Conservation (phyloP, 2,113 vertebrate species). For the Ginglymostoma cirratum region DNA sequence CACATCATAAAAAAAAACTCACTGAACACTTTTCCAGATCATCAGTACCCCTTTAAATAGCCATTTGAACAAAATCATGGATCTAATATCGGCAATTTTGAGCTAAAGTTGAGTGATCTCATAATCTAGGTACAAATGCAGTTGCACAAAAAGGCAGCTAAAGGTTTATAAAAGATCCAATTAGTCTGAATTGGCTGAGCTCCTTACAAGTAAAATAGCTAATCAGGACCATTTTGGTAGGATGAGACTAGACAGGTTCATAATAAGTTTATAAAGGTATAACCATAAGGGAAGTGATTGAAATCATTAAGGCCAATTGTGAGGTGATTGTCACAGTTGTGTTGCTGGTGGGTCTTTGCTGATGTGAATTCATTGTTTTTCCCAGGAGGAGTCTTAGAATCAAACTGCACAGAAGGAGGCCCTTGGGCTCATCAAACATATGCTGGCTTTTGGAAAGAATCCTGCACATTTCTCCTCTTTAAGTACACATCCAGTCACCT, state of each 20-base stretch:
- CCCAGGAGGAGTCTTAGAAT: background rate
- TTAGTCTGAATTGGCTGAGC: constrained; percentile 1
- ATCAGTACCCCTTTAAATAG: background rate
- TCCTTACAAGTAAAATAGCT: background rate
- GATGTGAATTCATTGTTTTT: background rate
- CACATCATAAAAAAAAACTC: background rate
- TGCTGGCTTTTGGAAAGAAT: background rate
- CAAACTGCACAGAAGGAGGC: background rate
- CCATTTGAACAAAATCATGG: background rate
- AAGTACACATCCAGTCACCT: background rate
- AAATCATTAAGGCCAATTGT: background rate
- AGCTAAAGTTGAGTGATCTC: background rate
- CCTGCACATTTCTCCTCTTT: background rate
- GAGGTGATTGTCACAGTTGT: background rate
- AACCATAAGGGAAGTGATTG: constrained; percentile 2
- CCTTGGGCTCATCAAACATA: background rate
- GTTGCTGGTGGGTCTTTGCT: background rate
- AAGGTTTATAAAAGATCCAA: background rate
- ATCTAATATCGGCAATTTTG: background rate
- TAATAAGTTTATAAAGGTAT: background rate
- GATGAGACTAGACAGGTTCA: background rate
- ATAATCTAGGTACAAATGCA: background rate
- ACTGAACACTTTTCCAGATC: background rate
- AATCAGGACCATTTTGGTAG: background rate
- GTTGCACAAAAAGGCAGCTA: background rate